Conservation (phyloP, 2,888 invertebrate genomes). For the Oscheius onirici region DNA sequence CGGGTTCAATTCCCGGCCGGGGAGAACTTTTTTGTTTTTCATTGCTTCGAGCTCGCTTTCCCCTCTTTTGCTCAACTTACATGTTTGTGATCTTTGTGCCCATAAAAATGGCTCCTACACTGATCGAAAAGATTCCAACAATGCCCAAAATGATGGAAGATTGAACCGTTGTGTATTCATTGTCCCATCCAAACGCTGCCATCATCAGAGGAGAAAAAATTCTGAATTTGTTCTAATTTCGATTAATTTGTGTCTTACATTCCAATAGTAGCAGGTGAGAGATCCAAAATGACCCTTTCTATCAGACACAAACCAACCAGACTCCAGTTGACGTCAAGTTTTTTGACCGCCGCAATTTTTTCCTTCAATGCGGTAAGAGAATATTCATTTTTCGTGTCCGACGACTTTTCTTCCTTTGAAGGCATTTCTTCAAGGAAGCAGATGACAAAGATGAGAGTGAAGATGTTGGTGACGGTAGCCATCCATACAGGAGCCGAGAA, state of each 20-base stretch:
- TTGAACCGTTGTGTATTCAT: slow-evolving; percentile 34
- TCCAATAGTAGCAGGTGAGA: slow-evolving; percentile 37
- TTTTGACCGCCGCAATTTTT: neutral
- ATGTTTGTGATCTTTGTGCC: slow-evolving; percentile 6
- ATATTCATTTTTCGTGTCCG: neutral
- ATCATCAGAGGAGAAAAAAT: slow-evolving; percentile 43
- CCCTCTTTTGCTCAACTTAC: neutral
- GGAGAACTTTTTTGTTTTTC: slow-evolving; percentile 13
- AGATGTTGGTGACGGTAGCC: slow-evolving; percentile 45
- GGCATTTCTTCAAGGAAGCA: slow-evolving; percentile 37
- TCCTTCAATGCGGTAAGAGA: neutral
- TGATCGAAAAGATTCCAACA: slow-evolving; percentile 42
- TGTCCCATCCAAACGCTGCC: slow-evolving; percentile 45
- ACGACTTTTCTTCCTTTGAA: slow-evolving; percentile 20
- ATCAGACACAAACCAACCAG: slow-evolving; percentile 45
- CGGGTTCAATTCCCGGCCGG: slow-evolving; percentile 31
- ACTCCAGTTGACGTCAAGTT: slow-evolving; percentile 40
- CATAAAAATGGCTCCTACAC: slow-evolving; percentile 36
- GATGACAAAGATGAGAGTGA: slow-evolving; percentile 40
- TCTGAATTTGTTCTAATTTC: slow-evolving; percentile 12
- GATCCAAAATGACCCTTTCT: slow-evolving; percentile 36
- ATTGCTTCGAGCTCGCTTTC: too few species aligned
- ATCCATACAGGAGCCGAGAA: slow-evolving; percentile 53
- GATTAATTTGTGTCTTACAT: slow-evolving; percentile 29
- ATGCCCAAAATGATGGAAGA: slow-evolving; percentile 37